These are phyloP conservation scores for Sebastes fasciatus DNA, from an alignment of 2,113 vertebrate genomes.

Conservation along the genomic window DNA sequence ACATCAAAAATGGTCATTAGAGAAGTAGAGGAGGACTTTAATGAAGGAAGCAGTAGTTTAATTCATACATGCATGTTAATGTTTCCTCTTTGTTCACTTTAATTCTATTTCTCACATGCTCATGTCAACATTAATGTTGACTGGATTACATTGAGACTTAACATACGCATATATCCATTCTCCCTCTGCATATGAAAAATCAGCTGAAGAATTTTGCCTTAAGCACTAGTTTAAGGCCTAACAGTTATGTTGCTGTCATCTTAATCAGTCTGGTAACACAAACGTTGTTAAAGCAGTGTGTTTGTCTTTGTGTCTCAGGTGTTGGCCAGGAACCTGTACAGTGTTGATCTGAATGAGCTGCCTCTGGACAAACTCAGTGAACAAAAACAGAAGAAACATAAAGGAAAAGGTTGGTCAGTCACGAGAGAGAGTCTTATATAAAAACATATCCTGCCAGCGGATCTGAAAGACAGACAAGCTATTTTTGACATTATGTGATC, in stretches of 20 bases:
- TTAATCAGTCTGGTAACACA: background rate
- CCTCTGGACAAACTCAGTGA: slow-evolving; percentile 98
- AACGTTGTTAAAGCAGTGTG: background rate
- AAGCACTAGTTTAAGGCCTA: background rate
- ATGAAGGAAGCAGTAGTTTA: background rate
- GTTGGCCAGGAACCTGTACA: slow-evolving; percentile 96
- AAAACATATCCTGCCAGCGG: too few species aligned
- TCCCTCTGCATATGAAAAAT: background rate
- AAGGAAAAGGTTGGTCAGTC: slow-evolving; percentile 92
- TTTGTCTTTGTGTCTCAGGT: slow-evolving; percentile 77
- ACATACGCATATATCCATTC: background rate
- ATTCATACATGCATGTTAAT: background rate
- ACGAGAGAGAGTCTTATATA: background rate
- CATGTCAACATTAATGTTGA: too few species aligned
- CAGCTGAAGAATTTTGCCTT: background rate
- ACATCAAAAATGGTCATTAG: background rate
- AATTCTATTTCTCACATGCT: background rate
- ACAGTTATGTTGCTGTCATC: background rate
- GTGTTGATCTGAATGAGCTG: slow-evolving; percentile 94
- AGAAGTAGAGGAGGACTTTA: background rate
- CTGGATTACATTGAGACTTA: background rate
- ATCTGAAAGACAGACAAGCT: background rate
- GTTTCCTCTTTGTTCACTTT: background rate
- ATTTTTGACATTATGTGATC: background rate
- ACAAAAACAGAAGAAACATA: slow-evolving; percentile 99